phyloP scores from a whole-genome alignment of 2,888 invertebrate species.

The Acrobasis repandana region DNA sequence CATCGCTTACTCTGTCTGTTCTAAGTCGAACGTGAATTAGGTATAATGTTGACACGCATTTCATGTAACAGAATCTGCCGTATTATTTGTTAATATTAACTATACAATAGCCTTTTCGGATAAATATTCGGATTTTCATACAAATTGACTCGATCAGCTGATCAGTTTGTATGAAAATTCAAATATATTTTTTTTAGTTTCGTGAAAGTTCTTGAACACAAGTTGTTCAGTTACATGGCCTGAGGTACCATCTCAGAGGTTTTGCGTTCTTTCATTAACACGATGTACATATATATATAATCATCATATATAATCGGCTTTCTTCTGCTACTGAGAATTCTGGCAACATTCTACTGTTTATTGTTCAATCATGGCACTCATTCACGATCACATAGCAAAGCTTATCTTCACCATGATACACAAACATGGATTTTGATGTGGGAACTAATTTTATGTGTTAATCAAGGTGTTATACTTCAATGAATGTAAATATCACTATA shows the following conservation, averaged over 20 bases:
- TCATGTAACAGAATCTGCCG: background rate
- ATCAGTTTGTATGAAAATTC: too few species aligned
- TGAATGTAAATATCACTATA: background rate
- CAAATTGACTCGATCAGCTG: too few species aligned
- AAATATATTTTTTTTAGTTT: too few species aligned
- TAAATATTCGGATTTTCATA: too few species aligned
- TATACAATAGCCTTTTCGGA: too few species aligned
- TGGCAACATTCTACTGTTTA: conserved; percentile 5
- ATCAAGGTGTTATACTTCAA: background rate
- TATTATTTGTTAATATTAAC: too few species aligned
- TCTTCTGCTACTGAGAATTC: background rate
- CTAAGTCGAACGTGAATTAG: background rate
- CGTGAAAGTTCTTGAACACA: too few species aligned
- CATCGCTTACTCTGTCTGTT: conserved; percentile 36
- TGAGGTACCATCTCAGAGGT: too few species aligned
- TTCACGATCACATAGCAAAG: conserved; percentile 18
- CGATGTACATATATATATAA: too few species aligned
- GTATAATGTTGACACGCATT: conserved; percentile 1
- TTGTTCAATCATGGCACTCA: background rate
- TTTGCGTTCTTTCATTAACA: too few species aligned
- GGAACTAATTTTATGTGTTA: background rate
- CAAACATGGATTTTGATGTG: conserved; percentile 9
- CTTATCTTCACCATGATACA: conserved; percentile 18
- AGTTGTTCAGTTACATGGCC: too few species aligned
- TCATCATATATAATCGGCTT: too few species aligned